These are phyloP conservation scores for Tor tambroides DNA, from an alignment of 2,113 vertebrate species.

Conservation along the genomic window DNA sequence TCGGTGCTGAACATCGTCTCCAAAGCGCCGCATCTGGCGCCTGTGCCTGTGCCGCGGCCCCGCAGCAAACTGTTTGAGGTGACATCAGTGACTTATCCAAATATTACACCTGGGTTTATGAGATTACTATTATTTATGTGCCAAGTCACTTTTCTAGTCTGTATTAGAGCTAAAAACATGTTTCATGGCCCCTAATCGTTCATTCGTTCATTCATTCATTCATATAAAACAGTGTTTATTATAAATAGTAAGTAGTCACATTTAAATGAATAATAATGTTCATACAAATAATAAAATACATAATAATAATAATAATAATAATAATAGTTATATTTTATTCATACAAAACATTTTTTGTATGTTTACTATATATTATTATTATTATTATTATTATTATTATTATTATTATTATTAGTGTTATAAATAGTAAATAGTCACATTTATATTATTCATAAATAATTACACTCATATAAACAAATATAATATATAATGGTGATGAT, in stretches of 20 bases:
- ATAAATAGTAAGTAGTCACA: background rate
- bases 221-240: background rate
- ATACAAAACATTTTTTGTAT: background rate
- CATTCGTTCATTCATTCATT: background rate
- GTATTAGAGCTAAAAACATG: background rate
- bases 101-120: background rate
- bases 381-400: background rate
- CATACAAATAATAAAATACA: too few species aligned
- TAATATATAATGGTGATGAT: too few species aligned
- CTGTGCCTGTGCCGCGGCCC: slow-evolving; percentile 79
- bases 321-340: background rate
- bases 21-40: slow-evolving; percentile 52
- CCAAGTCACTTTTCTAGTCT: background rate
- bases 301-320: background rate
- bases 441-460: background rate
- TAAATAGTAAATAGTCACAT: too few species aligned
- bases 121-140: background rate
- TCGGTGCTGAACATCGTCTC: slow-evolving; percentile 16
- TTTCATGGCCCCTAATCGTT: background rate
- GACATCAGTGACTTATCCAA: background rate
- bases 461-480: background rate
- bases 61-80: slow-evolving; percentile 78
- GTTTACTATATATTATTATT: background rate
- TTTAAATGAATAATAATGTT: background rate
- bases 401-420: background rate